Percentiles rank a stretch among this genome's conserved stretches.
These are phyloP conservation scores for Tipula vernalis DNA, from an alignment of 2,888 invertebrate species.

Conservation along the genomic window DNA sequence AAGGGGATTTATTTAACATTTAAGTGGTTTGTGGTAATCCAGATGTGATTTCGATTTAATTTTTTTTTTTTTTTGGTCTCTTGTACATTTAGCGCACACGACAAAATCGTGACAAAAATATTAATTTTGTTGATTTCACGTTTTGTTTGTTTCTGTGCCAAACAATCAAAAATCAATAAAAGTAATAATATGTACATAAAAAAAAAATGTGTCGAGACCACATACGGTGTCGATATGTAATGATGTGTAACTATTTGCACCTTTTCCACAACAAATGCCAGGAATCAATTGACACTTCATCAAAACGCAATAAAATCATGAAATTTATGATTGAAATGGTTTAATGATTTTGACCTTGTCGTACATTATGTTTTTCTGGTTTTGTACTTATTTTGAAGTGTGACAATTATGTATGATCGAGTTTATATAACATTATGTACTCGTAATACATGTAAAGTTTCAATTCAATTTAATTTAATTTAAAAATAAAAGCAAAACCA, in stretches of 20 bases:
- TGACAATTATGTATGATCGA: background rate
- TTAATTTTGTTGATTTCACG: background rate
- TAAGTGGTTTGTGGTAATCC: background rate
- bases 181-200: too few relatives aligned
- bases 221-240: background rate
- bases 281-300: background rate
- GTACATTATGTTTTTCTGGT: background rate
- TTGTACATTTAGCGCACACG: background rate
- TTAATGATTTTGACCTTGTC: background rate
- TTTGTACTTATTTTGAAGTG: background rate
- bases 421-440: background rate
- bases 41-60: background rate
- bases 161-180: background rate
- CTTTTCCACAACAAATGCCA: background rate
- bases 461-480: background rate
- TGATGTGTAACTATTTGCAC: background rate
- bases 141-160: background rate
- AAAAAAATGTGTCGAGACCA: background rate
- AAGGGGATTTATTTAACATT: background rate
- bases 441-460: background rate
- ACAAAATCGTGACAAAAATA: constrained; percentile 4
- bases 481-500: background rate
- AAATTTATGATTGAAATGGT: background rate
- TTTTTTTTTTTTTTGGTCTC: background rate
- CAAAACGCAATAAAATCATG: background rate